A percentile compares a stretch with the other conserved stretches of the same genome.
These are phyloP conservation scores for Microctonus hyperodae DNA, from an alignment of 2,888 invertebrate genomes.

Conservation along the genomic window DNA sequence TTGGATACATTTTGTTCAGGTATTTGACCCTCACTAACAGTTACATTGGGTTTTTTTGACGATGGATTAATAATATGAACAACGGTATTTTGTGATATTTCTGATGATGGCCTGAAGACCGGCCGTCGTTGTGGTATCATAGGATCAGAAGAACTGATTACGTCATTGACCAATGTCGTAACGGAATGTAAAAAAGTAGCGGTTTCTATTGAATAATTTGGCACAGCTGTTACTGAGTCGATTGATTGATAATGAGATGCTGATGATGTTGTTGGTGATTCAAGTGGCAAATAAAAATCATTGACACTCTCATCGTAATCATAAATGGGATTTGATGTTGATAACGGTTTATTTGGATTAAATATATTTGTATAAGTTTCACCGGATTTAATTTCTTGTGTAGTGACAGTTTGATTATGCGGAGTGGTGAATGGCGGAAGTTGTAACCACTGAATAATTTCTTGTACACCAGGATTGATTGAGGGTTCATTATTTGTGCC, in stretches of 20 bases:
- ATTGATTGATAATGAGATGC: neutral
- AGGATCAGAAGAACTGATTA: slow-evolving; percentile 27
- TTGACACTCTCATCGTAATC: slow-evolving; percentile 27
- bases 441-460: slow-evolving; percentile 53
- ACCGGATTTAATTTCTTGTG: slow-evolving; percentile 29
- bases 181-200: slow-evolving; percentile 10
- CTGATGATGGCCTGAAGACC: slow-evolving; percentile 43
- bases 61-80: slow-evolving; percentile 54
- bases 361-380: slow-evolving; percentile 39
- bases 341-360: slow-evolving; percentile 43
- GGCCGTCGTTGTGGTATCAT: slow-evolving; percentile 28
- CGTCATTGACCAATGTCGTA: slow-evolving; percentile 25
- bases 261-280: neutral
- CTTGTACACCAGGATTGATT: slow-evolving; percentile 39
- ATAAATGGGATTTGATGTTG: neutral
- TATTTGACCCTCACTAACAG: slow-evolving; percentile 39
- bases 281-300: slow-evolving; percentile 18
- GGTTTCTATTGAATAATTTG: slow-evolving; percentile 7
- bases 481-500: slow-evolving; percentile 33
- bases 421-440: slow-evolving; percentile 45
- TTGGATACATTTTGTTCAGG: slow-evolving; percentile 26
- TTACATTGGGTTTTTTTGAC: slow-evolving; percentile 47
- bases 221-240: neutral
- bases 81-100: slow-evolving; percentile 55
- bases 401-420: slow-evolving; percentile 36